Percentiles rank a stretch among this genome's conserved stretches.
phyloP scores from a whole-genome alignment of 2,888 invertebrate genomes.

The Philopedon plagiatum region DNA sequence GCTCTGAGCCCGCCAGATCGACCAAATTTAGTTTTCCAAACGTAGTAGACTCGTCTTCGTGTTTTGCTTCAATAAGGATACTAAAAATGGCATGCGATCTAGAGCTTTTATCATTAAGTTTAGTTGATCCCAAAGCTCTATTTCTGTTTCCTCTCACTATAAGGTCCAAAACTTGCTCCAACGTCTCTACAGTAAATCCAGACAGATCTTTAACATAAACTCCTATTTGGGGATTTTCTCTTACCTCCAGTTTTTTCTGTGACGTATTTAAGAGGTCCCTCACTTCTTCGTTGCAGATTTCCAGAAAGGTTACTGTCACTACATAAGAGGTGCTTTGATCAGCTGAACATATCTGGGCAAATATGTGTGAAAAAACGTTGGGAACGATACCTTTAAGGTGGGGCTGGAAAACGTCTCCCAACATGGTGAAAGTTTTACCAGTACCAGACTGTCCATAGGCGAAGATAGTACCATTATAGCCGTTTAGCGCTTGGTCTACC shows the following conservation, averaged over 20 bases:
- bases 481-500: slow-evolving; percentile 92
- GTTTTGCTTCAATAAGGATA: slow-evolving; percentile 95
- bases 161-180: slow-evolving; percentile 93
- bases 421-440: slow-evolving; percentile 98
- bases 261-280: slow-evolving; percentile 82
- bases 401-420: slow-evolving; percentile 86
- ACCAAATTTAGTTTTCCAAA: slow-evolving; percentile 97
- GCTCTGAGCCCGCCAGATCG: slow-evolving; percentile 95
- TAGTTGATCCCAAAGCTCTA: slow-evolving; percentile 82
- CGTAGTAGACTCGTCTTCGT: slow-evolving; percentile 83
- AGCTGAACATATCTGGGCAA: slow-evolving; percentile 94
- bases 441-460: slow-evolving; percentile 94
- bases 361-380: slow-evolving; percentile 97
- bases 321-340: slow-evolving; percentile 84
- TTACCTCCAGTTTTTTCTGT: slow-evolving; percentile 85
- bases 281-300: slow-evolving; percentile 98
- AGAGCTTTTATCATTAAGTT: slow-evolving; percentile 95
- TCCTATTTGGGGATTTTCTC: slow-evolving; percentile 94
- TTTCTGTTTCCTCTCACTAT: slow-evolving; percentile 96
- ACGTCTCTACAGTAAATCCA: slow-evolving; percentile 95
- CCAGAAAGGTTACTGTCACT: slow-evolving; percentile 95
- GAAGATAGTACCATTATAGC: slow-evolving; percentile 93
- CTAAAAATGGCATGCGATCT: slow-evolving; percentile 97
- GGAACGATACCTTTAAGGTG: slow-evolving; percentile 95
- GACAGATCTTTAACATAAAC: slow-evolving; percentile 97